Percentiles rank a stretch among this genome's conserved stretches.
Evolutionary conservation across 2,888 invertebrate genomes (phyloP).

Genomic region (Hipparchia semele): DNA sequence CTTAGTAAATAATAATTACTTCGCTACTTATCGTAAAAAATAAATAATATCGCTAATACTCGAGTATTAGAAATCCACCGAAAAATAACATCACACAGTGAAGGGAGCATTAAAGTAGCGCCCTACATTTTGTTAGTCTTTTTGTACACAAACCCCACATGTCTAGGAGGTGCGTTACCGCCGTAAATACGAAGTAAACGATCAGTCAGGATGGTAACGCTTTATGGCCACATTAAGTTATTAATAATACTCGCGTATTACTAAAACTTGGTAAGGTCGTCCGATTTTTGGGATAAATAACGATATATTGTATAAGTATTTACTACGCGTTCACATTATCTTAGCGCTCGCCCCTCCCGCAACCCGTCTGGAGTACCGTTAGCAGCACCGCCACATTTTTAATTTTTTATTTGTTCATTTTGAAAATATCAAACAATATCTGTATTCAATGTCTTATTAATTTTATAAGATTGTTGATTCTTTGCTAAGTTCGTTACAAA

Average conservation of each 20-base stretch:
- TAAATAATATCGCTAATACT: conserved; percentile 80
- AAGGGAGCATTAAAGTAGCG: conserved; percentile 62
- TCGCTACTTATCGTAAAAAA: conserved; percentile 77
- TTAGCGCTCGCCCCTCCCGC: too few relatives aligned
- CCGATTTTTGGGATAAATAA: conserved; percentile 16
- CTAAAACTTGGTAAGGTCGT: conserved; percentile 22
- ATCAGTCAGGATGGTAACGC: conserved; percentile 18
- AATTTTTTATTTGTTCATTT: too few relatives aligned
- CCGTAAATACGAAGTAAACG: conserved; percentile 20
- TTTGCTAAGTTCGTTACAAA: too few relatives aligned
- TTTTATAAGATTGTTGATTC: too few relatives aligned
- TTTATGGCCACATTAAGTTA: conserved; percentile 19
- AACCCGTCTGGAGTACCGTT: too few relatives aligned
- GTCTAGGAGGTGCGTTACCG: conserved; percentile 53
- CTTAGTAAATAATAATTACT: conserved; percentile 64
- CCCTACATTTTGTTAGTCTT: conserved; percentile 79
- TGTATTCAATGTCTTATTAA: too few relatives aligned
- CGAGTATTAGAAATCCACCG: conserved; percentile 82
- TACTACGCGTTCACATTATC: too few relatives aligned
- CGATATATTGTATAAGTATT: neutral
- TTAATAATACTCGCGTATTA: conserved; percentile 34
- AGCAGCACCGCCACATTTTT: too few relatives aligned
- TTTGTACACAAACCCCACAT: conserved; percentile 64
- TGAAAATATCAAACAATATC: too few relatives aligned
- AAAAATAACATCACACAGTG: conserved; percentile 78